These are phyloP conservation scores for Anhinga rufa DNA, from an alignment of 2,113 vertebrate species.

Conservation along the genomic window DNA sequence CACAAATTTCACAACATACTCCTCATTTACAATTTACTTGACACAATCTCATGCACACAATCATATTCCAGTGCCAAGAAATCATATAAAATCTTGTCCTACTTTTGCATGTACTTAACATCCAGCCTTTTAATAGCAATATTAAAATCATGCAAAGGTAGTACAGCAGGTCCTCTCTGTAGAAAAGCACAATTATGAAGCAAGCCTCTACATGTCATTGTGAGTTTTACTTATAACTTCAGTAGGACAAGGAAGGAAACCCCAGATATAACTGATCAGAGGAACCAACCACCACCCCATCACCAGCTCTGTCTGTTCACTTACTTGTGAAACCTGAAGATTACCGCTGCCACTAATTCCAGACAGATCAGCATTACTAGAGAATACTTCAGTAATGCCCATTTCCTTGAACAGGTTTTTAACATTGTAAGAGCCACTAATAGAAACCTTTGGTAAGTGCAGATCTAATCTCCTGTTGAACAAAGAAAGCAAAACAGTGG, in stretches of 20 bases:
- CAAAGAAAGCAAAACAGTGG: neutral
- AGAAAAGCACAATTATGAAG: neutral
- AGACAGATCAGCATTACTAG: conserved; percentile 72
- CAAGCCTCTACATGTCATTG: neutral
- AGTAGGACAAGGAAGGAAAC: neutral
- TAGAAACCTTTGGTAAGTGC: conserved; percentile 79
- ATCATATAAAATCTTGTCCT: neutral
- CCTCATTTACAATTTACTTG: neutral
- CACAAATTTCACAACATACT: neutral
- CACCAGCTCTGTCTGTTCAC: neutral
- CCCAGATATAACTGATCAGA: neutral
- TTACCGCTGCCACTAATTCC: conserved; percentile 65
- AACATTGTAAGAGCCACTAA: conserved; percentile 77
- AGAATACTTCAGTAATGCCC: conserved; percentile 84
- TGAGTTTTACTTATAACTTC: neutral
- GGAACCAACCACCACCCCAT: neutral
- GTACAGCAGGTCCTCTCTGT: neutral
- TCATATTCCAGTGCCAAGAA: neutral
- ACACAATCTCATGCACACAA: neutral
- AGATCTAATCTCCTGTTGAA: conserved; percentile 57
- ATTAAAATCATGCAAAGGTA: neutral
- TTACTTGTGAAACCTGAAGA: conserved; percentile 81
- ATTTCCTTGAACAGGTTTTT: conserved; percentile 70
- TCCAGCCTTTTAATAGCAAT: neutral
- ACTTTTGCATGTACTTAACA: neutral